Percentiles rank a stretch among this genome's conserved stretches.
These are phyloP conservation scores for Romanogobio albipinnatus DNA, from an alignment of 2,113 vertebrate species.

Conservation along the genomic window DNA sequence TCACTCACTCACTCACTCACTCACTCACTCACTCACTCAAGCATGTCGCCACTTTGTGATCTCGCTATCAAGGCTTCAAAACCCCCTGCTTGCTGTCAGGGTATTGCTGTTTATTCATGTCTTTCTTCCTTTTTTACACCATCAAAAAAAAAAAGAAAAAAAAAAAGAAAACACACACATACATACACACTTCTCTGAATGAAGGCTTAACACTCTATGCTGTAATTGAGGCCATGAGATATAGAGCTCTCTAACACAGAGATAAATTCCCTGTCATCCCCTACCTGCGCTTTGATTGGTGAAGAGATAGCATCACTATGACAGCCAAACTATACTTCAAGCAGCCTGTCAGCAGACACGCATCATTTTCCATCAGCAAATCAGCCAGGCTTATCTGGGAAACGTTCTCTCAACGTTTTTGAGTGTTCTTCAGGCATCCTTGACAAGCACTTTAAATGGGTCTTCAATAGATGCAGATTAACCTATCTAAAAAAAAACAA, in stretches of 20 bases:
- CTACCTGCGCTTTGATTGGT: slow-evolving; percentile 32
- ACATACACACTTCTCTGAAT: slow-evolving; percentile 42
- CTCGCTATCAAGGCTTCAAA: slow-evolving; percentile 23
- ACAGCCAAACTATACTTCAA: slow-evolving; percentile 39
- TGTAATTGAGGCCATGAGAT: slow-evolving; percentile 49
- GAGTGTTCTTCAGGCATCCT: slow-evolving; percentile 11
- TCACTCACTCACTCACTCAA: slow-evolving; percentile 2
- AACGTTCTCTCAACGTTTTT: slow-evolving; percentile 21
- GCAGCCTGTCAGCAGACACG: slow-evolving; percentile 32
- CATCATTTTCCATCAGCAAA: slow-evolving; percentile 41
- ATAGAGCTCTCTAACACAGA: slow-evolving; percentile 31
- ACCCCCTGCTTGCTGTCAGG: not conserved
- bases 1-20: not conserved
- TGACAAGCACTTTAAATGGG: slow-evolving; percentile 29
- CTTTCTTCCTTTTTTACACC: slow-evolving; percentile 33
- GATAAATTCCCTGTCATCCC: slow-evolving; percentile 44
- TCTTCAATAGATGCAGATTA: slow-evolving; percentile 25
- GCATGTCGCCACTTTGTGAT: not conserved
- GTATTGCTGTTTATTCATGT: slow-evolving; percentile 36
- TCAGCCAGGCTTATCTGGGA: slow-evolving; percentile 25
- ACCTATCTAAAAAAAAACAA: not conserved
- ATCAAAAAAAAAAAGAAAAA: not conserved
- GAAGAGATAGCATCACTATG: slow-evolving; percentile 37
- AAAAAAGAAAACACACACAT: slow-evolving; percentile 2
- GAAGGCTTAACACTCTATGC: slow-evolving; percentile 13